Evolutionary conservation across 2,113 vertebrate genomes (phyloP), one percentile per base, ranked within the genome.

Genomic region (Rhynchomys soricoides): DNA sequence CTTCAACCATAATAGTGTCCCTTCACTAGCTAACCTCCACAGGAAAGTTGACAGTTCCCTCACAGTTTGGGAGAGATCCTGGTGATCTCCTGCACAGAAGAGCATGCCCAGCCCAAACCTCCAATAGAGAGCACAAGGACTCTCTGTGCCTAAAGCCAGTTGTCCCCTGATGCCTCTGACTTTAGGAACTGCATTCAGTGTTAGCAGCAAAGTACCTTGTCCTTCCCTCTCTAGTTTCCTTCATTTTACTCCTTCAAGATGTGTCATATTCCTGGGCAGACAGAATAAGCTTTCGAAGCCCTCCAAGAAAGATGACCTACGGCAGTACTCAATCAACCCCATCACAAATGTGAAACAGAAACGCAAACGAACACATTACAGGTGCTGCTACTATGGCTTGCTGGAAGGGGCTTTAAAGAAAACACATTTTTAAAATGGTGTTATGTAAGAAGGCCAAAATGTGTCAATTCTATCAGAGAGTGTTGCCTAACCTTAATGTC

Each of bases 241-340:
- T 86, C 91, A 43, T 90, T 94, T 94, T 52, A 89, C 16, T 83
- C n/a, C 34, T 55, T 66, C 81, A 68, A 73, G 37, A 94, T 40
- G 43, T 86, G 17, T 45, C 83, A 66, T 48, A 34, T 29, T 86
- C 59, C 59, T 22, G 5, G 82, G 70, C 48, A 90, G 66, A 74
- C 12, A 78, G 24, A 94, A 34, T 31, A 87, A 43, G 29, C 22
- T 70, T 50, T n/a, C 64, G 19, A 74, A 43, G 26, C 62, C 29
- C 3, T 31, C 31, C 40, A n/a, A 62, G 11, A 57, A 95, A 64
- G 86, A 68, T 75, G 52, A 91, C 40, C 40, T 34, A 66, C 31
- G 31, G 15, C 13, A 55, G 83, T 29, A 79, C 34, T 92, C 93
- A 68, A 57, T 74, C 85, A 59, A 43, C 64, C 66, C 70, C 77